A percentile compares a stretch with the other conserved stretches of the same genome.
Evolutionary conservation across 2,113 vertebrate species (phyloP).

Genomic region (Petromus typicus): DNA sequence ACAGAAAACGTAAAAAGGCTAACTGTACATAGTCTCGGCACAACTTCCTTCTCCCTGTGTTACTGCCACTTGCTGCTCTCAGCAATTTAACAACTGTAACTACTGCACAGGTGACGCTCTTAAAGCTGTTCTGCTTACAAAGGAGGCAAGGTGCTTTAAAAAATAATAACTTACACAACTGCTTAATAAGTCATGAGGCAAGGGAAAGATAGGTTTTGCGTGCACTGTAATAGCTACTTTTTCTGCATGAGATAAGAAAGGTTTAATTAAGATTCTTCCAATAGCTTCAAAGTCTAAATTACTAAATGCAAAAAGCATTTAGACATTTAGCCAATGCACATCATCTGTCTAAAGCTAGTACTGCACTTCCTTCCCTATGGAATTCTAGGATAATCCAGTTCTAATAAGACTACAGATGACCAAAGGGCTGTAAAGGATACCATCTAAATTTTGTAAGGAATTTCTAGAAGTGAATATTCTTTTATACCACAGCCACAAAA

Average conservation of each 20-base stretch:
- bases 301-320: slow-evolving; percentile 65
- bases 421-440: slow-evolving; percentile 36
- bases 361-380: slow-evolving; percentile 29
- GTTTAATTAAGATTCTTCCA: slow-evolving; percentile 67
- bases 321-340: slow-evolving; percentile 56
- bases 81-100: slow-evolving; percentile 59
- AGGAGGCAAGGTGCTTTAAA: slow-evolving; percentile 17
- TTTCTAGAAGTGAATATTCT: slow-evolving; percentile 34
- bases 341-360: slow-evolving; percentile 38
- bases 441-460: slow-evolving; percentile 59
- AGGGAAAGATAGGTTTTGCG: slow-evolving; percentile 15
- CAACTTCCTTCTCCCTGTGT: background rate
- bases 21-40: background rate
- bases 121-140: slow-evolving; percentile 57
- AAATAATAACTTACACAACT: slow-evolving; percentile 44
- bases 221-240: slow-evolving; percentile 21
- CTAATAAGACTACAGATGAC: slow-evolving; percentile 37
- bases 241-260: slow-evolving; percentile 50
- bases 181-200: slow-evolving; percentile 42
- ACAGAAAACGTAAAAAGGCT: background rate
- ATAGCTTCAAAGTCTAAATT: slow-evolving; percentile 70
- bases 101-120: slow-evolving; percentile 19
- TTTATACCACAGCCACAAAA: slow-evolving; percentile 34
- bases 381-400: slow-evolving; percentile 49
- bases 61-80: background rate